Base-by-base conservation (phyloP, 2,888 invertebrate species). In the Crepidodera aurea region DNA sequence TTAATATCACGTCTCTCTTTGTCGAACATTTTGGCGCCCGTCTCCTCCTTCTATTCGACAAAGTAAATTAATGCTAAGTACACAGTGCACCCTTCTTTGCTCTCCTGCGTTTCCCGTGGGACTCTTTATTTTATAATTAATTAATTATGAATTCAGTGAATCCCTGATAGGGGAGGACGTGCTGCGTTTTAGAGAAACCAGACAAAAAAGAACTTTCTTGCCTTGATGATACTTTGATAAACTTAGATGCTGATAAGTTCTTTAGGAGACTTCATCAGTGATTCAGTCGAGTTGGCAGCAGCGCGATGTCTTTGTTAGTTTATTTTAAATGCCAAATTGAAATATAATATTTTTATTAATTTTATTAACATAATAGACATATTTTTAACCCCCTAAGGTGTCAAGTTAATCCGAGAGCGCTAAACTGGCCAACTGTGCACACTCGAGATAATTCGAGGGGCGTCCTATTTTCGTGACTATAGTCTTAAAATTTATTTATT, bases 41-140 rank as follows among this genome's bases (percentile, higher is more conserved):
- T 54, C 59, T 27, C 13, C 48, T 22, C 12, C 22, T 13, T 4
- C 40, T 40, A 58, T 39, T 50, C 16, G n/a, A 48, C 39, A 48
- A 59, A 51, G 42, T 59, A 51, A 55, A 55, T 55, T 59, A 55
- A 63, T 55, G 63, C 55, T 63, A 59, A 54, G 63, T 63, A 55
- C 54, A 62, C 48, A 58, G 16, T 62, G 58, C 58, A 55, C 54
- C 59, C 59, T 55, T 58, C 58, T 58, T 50, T 34, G 40, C 34
- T 40, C 27, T 48, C n/a, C 22, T n/a, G 16, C n/a, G 13, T 7
- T 25, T 44, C 55, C 55, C 22, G 34, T 37, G 59, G 58, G 59
- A 55, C 58, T 59, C 63, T 63, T 63, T 63, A 63, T 63, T 63
- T 44, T 39, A 63, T 63, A 63, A 63, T 63, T 63, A 63, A 63